phyloP scores from a whole-genome alignment of 2,888 invertebrate species.

The Sipha maydis region DNA sequence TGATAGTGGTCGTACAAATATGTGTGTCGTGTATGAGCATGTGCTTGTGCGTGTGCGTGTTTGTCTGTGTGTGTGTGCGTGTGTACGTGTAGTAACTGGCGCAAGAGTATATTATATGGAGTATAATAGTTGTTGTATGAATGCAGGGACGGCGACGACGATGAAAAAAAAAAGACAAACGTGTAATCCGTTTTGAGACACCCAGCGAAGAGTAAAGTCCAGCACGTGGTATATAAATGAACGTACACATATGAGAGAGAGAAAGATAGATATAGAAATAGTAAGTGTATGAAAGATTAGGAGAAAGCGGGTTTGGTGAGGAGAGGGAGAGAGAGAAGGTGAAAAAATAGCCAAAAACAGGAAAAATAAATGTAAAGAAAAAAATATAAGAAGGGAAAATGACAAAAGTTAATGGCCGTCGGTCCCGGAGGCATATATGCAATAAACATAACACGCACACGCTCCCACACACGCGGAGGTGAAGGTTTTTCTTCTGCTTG shows the following conservation, averaged over 20 bases:
- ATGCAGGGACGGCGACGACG: not conserved
- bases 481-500: conserved; percentile 2
- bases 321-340: not conserved
- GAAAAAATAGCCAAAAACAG: conserved; percentile 3
- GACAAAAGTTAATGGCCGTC: conserved; percentile 62
- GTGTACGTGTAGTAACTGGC: not conserved
- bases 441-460: conserved; percentile 61
- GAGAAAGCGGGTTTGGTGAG: not conserved
- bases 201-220: not conserved
- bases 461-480: conserved; percentile 35
- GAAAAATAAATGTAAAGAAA: conserved; percentile 3
- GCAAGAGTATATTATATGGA: not conserved
- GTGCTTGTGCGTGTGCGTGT: too few relatives aligned
- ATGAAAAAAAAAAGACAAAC: not conserved
- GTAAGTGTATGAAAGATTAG: not conserved
- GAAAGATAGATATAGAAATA: not conserved
- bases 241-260: not conserved
- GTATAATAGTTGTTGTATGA: not conserved
- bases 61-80: not conserved
- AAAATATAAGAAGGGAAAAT: conserved; percentile 50
- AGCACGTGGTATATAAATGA: conserved; percentile 31
- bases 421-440: conserved; percentile 62
- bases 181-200: conserved; percentile 6
- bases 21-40: too few relatives aligned
- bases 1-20: not conserved